Conservation (phyloP, 2,888 invertebrate species). For the Mactromeris polynyma region DNA sequence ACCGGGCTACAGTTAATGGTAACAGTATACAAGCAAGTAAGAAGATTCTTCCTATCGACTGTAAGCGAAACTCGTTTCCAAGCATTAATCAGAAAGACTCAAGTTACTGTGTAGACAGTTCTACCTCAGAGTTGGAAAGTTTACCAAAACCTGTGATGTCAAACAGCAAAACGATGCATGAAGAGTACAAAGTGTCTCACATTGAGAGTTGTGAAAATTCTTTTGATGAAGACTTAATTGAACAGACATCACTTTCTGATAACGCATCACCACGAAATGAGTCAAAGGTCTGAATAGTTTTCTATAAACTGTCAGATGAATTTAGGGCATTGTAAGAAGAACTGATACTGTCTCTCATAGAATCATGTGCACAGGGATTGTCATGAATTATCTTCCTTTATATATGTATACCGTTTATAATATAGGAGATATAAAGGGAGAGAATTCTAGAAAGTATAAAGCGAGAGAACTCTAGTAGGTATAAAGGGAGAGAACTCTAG, state of each 20-base stretch:
- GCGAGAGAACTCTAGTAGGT: too few relatives aligned
- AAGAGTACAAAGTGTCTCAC: background rate
- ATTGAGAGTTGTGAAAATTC: slow-evolving; percentile 43
- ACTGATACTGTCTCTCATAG: too few relatives aligned
- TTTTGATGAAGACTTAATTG: slow-evolving; percentile 39
- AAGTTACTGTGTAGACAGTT: background rate
- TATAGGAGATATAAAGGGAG: too few relatives aligned
- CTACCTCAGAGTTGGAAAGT: slow-evolving; percentile 26
- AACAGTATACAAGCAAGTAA: background rate
- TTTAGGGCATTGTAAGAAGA: too few relatives aligned
- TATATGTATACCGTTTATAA: too few relatives aligned
- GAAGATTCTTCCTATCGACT: background rate
- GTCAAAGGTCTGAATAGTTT: slow-evolving; percentile 11
- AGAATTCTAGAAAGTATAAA: too few relatives aligned
- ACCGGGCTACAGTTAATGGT: background rate
- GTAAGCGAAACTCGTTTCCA: background rate
- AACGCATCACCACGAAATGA: background rate
- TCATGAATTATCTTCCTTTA: too few relatives aligned
- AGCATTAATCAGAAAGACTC: background rate
- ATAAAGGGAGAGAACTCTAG: too few relatives aligned
- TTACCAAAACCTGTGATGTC: slow-evolving; percentile 62
- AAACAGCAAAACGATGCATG: background rate
- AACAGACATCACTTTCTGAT: background rate
- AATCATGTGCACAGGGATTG: too few relatives aligned
- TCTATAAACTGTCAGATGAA: too few relatives aligned